Evolutionary conservation across 2,113 vertebrate genomes (phyloP).

Genomic region (Anhinga rufa): DNA sequence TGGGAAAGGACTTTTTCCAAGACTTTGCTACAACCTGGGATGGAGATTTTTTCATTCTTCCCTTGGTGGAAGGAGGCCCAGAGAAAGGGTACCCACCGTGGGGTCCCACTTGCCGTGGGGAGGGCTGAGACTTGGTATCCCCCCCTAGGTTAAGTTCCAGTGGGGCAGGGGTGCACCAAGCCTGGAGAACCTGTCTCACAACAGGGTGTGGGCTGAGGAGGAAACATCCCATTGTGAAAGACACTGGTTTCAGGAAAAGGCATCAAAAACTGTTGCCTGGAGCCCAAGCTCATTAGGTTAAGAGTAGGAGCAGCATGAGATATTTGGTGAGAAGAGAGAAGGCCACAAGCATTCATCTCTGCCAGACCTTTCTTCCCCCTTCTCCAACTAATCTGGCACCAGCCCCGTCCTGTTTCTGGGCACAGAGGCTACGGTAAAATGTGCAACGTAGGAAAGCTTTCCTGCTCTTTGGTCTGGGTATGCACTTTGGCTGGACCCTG

Average conservation of each 20-base stretch:
- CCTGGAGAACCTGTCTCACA: not conserved
- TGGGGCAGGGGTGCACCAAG: not conserved
- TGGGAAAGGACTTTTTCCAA: not conserved
- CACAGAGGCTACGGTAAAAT: not conserved
- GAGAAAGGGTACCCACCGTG: fast-evolving
- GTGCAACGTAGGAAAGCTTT: not conserved
- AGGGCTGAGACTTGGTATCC: not conserved
- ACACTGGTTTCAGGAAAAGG: not conserved
- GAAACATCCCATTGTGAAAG: not conserved
- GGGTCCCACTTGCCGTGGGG: not conserved
- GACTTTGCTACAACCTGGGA: not conserved
- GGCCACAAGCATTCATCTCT: not conserved
- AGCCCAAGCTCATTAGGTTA: not conserved
- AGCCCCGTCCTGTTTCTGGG: not conserved
- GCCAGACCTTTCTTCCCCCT: not conserved
- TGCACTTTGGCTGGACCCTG: not conserved
- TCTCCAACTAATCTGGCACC: not conserved
- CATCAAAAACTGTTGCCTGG: not conserved
- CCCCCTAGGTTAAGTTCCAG: not conserved
- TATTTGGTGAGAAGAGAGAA: not conserved
- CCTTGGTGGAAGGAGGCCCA: not conserved
- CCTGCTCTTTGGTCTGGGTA: not conserved
- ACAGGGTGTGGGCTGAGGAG: not conserved
- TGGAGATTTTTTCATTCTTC: not conserved
- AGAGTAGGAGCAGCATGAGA: not conserved